A percentile compares a stretch with the other conserved stretches of the same genome.
These are phyloP conservation scores for Echinops telfairi DNA, from an alignment of 2,113 vertebrate species.

Conservation along the genomic window DNA sequence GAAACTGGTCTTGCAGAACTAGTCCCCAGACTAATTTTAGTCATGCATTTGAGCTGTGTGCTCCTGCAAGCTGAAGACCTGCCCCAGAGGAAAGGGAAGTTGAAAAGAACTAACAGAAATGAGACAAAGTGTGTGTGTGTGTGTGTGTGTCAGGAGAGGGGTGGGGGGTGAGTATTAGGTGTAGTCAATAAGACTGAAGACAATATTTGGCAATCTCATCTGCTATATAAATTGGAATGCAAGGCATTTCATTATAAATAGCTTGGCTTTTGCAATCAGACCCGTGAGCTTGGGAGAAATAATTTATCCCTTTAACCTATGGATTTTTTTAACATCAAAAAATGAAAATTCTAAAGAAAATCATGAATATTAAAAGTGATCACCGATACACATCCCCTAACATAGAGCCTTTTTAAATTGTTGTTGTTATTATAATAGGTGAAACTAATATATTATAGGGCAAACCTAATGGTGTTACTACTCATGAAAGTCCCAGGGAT, in stretches of 20 bases:
- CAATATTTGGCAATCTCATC: not conserved
- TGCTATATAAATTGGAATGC: too few species aligned
- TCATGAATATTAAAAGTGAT: not conserved
- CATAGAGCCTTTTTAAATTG: too few species aligned
- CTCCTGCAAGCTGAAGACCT: not conserved
- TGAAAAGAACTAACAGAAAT: not conserved
- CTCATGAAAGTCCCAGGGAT: not conserved
- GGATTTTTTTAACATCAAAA: not conserved
- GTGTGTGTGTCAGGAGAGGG: too few species aligned
- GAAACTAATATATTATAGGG: not conserved
- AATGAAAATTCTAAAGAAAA: not conserved
- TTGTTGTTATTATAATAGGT: not conserved
- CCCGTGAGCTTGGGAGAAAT: not conserved
- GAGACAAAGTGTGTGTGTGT: not conserved
- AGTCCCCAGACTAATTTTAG: not conserved
- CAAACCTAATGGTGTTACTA: too few species aligned
- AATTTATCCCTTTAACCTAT: not conserved
- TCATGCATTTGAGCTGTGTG: not conserved
- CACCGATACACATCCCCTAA: too few species aligned
- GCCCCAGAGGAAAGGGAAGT: not conserved
- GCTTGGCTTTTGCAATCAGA: too few species aligned
- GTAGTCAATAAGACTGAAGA: not conserved
- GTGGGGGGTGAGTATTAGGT: not conserved
- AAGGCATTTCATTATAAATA: not conserved
- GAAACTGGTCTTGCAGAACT: not conserved